Conservation (phyloP, 1,140 invertebrate genomes). For the Scylla paramamosain region DNA sequence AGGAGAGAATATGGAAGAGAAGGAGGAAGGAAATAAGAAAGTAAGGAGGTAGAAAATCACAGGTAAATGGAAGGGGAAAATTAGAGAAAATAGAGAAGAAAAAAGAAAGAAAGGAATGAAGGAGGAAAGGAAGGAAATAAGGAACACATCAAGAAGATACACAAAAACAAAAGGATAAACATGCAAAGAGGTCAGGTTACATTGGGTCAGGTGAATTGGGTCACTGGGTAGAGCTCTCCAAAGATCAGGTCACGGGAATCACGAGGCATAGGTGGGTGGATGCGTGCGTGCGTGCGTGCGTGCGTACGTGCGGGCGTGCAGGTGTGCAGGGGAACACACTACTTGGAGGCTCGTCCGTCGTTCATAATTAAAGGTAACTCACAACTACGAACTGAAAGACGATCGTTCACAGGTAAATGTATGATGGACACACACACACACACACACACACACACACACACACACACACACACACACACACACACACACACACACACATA, state of each 20-base stretch:
- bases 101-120: neutral
- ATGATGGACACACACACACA: neutral
- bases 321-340: neutral
- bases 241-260: neutral
- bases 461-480: constrained; percentile 15
- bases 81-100: neutral
- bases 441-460: constrained; percentile 9
- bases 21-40: neutral
- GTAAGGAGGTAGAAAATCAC: neutral
- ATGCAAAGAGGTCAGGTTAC: neutral
- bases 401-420: neutral
- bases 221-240: neutral
- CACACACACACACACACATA: neutral
- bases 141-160: neutral
- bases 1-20: neutral
- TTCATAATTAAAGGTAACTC: neutral
- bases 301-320: neutral
- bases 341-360: neutral
- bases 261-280: neutral
- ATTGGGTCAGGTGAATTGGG: neutral
- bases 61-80: neutral
- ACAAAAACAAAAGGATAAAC: neutral
- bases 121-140: neutral
- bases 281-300: constrained; percentile 26
- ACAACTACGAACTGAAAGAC: neutral